Conservation (phyloP, 1,140 invertebrate species). For the Apis cerana region DNA sequence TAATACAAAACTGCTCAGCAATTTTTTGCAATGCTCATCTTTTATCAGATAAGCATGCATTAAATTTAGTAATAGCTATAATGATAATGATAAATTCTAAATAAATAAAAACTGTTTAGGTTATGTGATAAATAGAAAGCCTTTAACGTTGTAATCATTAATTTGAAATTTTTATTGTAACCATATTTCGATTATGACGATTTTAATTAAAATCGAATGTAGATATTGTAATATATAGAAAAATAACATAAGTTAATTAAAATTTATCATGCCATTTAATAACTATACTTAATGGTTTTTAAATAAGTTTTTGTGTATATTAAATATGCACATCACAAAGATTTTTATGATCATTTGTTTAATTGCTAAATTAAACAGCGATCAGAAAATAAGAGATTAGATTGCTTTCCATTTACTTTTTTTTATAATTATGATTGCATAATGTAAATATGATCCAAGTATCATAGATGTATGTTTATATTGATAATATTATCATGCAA, state of each 20-base stretch:
- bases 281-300: constrained; percentile 65
- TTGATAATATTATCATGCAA: constrained; percentile 75
- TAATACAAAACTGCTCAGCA: constrained; percentile 66
- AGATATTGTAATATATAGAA: constrained; percentile 76
- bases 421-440: constrained; percentile 73
- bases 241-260: constrained; percentile 57
- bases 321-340: constrained; percentile 62
- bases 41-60: constrained; percentile 65
- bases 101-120: constrained; percentile 71
- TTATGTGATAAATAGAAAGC: constrained; percentile 76
- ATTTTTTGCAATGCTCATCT: constrained; percentile 68
- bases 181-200: constrained; percentile 68
- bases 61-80: constrained; percentile 66
- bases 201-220: constrained; percentile 72
- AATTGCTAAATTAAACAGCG: constrained; percentile 35
- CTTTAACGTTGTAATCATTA: constrained; percentile 73
- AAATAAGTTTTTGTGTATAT: constrained; percentile 65
- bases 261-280: constrained; percentile 68
- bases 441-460: constrained; percentile 78
- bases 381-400: constrained; percentile 59
- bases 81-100: constrained; percentile 68
- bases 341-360: constrained; percentile 58
- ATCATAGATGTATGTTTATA: constrained; percentile 68
- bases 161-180: constrained; percentile 71
- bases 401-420: constrained; percentile 72